Evolutionary conservation across 2,797 vertebrate genomes (phyloP).

Genomic region (Oophaga sylvatica): DNA sequence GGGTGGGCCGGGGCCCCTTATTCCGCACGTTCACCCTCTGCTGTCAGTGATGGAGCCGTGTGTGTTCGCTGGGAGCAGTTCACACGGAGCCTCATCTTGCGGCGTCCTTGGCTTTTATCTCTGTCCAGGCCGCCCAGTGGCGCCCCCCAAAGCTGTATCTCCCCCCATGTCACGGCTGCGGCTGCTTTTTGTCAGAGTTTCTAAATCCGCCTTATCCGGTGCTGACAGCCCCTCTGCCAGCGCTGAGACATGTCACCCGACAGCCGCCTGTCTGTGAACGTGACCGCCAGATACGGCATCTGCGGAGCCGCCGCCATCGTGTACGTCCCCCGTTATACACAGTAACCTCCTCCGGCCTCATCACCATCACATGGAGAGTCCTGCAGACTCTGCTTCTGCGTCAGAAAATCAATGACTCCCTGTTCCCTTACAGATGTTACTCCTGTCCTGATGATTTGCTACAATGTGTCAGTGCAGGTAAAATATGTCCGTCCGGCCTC

Average conservation of each 20-base stretch:
- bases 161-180: background rate
- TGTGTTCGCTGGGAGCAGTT: no score
- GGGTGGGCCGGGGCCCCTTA: no score
- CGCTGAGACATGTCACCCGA: background rate
- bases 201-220: constrained; percentile 40
- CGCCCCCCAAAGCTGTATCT: no score
- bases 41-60: no score
- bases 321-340: background rate
- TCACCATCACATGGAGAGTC: background rate
- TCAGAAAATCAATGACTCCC: background rate
- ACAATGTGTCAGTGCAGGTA: background rate
- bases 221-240: constrained; percentile 45
- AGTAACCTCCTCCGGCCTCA: background rate
- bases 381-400: background rate
- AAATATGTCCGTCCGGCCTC: no score
- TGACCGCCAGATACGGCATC: background rate
- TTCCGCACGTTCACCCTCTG: no score
- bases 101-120: no score
- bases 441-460: background rate
- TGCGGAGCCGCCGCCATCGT: background rate
- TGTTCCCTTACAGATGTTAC: background rate
- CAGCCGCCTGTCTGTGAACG: constrained; percentile 10
- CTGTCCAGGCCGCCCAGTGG: no score
- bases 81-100: no score
- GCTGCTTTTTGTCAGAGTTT: constrained; percentile 21